A percentile compares a stretch with the other conserved stretches of the same genome.
Conservation (phyloP, 2,113 vertebrate genomes). For the Saimiri boliviensis region DNA sequence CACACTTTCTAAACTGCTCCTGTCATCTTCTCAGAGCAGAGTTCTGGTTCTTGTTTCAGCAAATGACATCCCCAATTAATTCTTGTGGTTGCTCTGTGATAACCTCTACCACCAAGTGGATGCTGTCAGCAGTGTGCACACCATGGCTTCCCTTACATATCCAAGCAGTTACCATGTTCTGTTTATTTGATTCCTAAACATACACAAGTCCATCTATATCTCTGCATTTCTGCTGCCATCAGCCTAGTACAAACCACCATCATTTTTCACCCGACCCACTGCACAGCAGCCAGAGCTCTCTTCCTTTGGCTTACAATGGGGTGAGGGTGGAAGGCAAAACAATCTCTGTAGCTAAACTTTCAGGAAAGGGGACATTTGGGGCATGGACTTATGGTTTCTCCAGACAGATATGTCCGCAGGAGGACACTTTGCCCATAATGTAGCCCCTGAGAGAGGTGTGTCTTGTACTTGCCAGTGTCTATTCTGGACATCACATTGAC, state of each 20-base stretch:
- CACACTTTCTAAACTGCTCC: not conserved
- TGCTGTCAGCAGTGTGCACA: not conserved
- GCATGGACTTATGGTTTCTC: not conserved
- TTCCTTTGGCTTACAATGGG: not conserved
- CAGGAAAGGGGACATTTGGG: not conserved
- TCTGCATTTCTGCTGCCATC: not conserved
- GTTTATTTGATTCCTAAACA: not conserved
- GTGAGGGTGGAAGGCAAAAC: not conserved
- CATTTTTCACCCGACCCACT: not conserved
- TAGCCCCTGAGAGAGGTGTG: not conserved
- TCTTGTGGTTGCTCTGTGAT: not conserved
- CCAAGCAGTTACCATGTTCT: not conserved
- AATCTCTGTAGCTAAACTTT: not conserved
- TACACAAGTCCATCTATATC: not conserved
- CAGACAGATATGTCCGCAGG: not conserved
- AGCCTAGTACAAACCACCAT: not conserved
- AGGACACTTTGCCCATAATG: not conserved
- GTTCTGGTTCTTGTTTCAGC: slow-evolving; percentile 37
- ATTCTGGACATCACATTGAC: not conserved
- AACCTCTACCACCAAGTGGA: not conserved
- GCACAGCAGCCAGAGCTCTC: not conserved
- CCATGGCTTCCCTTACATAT: not conserved
- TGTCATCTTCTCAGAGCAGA: not conserved
- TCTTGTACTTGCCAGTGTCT: not conserved
- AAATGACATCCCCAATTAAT: not conserved